Percentiles rank a stretch among this genome's conserved stretches.
Conservation (phyloP, 2,888 invertebrate genomes). For the Cantharis lateralis region DNA sequence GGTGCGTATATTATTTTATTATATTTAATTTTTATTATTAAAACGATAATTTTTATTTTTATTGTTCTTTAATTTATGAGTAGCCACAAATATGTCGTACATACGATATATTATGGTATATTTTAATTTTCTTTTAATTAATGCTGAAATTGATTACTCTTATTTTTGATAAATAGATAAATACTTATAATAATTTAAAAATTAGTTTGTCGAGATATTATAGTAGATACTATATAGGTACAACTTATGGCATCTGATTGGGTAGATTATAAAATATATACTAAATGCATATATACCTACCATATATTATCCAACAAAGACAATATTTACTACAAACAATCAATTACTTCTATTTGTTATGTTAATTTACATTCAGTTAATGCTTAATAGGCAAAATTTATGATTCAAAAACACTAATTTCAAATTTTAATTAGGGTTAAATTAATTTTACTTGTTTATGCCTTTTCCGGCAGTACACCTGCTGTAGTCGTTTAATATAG, state of each 20-base stretch:
- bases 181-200: not conserved
- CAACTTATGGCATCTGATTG: not conserved
- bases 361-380: not conserved
- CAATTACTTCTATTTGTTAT: not conserved
- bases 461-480: conserved; percentile 32
- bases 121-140: no score
- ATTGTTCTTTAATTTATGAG: no score
- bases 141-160: no score
- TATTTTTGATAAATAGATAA: no score
- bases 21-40: no score
- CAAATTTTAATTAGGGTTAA: conserved; percentile 22
- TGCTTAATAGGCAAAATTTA: conserved; percentile 8
- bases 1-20: no score
- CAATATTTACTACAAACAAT: not conserved
- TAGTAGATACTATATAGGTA: no score
- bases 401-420: conserved; percentile 15
- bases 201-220: not conserved
- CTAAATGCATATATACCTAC: no score
- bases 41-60: no score
- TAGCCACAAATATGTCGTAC: no score
- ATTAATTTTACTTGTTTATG: conserved; percentile 33
- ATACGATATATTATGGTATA: no score
- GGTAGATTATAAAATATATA: not conserved
- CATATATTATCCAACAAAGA: not conserved
- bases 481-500: conserved; percentile 21